Conservation (phyloP, 2,113 vertebrate species). For the Syrrhaptes paradoxus region DNA sequence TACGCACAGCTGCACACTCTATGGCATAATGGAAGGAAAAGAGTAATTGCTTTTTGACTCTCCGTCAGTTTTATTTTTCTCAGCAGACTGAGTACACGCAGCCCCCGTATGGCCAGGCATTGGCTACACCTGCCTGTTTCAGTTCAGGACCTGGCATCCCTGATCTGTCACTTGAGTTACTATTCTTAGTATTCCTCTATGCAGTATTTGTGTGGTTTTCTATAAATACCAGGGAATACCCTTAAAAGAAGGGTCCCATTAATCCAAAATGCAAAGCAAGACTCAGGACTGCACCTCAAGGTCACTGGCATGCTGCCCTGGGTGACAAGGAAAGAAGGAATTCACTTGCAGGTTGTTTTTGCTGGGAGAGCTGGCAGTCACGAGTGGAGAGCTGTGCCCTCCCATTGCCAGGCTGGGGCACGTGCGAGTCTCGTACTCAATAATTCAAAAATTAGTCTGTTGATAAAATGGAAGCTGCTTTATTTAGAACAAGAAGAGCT, state of each 20-base stretch:
- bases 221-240: conserved; percentile 10
- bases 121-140: neutral
- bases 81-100: neutral
- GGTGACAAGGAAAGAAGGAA: neutral
- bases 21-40: neutral
- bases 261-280: neutral
- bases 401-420: conserved; percentile 1
- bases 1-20: neutral
- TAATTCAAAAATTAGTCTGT: conserved; percentile 18
- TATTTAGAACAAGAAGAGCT: conserved; percentile 33
- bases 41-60: neutral
- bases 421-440: neutral
- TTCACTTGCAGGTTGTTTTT: neutral
- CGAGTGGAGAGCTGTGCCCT: neutral
- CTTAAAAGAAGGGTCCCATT: neutral
- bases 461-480: conserved; percentile 37
- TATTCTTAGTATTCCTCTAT: neutral
- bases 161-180: neutral
- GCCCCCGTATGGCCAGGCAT: neutral
- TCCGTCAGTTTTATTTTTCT: neutral
- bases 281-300: neutral
- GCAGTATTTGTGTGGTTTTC: neutral
- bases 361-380: neutral
- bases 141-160: neutral
- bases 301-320: neutral